These are phyloP conservation scores for Drosophila cardini DNA, from an alignment of 1,140 invertebrate genomes.

Conservation along the genomic window DNA sequence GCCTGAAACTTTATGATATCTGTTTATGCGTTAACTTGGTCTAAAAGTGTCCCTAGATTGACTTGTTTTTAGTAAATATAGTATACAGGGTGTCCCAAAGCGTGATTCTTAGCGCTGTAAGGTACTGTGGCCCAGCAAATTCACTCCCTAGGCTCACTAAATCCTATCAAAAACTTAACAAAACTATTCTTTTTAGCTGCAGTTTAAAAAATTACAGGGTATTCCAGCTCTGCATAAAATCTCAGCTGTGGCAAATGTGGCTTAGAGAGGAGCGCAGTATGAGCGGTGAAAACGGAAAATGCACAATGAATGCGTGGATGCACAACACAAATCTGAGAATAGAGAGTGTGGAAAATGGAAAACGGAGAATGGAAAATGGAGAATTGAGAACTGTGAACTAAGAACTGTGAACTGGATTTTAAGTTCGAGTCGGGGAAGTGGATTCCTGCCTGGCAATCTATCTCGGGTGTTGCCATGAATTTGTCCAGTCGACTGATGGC, in stretches of 20 bases:
- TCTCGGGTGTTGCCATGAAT: constrained; percentile 75
- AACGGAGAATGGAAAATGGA: constrained; percentile 11
- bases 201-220: too few species aligned
- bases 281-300: not conserved
- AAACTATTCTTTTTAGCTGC: too few species aligned
- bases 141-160: too few species aligned
- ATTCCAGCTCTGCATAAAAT: constrained; percentile 26
- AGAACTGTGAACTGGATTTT: constrained; percentile 4
- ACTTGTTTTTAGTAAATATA: too few species aligned
- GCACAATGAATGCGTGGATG: constrained; percentile 56
- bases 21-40: too few species aligned
- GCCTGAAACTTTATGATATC: too few species aligned
- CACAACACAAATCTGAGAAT: constrained; percentile 36
- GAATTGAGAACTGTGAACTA: constrained; percentile 13
- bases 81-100: too few species aligned
- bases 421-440: constrained; percentile 13
- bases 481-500: constrained; percentile 58
- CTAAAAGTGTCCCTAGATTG: too few species aligned
- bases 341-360: not conserved
- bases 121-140: too few species aligned
- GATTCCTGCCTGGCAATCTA: constrained; percentile 67
- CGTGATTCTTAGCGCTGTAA: too few species aligned
- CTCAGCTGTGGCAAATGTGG: constrained; percentile 64
- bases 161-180: too few species aligned
- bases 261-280: not conserved